These are phyloP conservation scores for Poecilia latipinna DNA, from an alignment of 2,113 vertebrate species.

Conservation along the genomic window DNA sequence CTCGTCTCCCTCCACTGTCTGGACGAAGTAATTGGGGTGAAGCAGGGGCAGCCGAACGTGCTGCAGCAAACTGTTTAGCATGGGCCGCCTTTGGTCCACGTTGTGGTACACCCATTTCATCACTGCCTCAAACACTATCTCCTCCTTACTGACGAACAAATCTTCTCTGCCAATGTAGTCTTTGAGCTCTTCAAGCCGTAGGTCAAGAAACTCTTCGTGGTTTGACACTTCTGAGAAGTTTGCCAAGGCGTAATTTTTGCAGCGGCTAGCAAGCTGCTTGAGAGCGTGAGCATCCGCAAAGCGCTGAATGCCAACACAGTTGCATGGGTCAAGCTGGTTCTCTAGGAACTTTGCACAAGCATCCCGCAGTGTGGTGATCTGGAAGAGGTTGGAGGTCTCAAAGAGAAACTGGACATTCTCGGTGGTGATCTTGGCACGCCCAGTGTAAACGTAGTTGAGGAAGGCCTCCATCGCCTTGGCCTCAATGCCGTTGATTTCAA, in stretches of 20 bases:
- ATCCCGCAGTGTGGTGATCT: constrained; percentile 90
- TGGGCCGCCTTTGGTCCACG: constrained; percentile 85
- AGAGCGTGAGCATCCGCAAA: constrained; percentile 94
- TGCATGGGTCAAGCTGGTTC: constrained; percentile 97
- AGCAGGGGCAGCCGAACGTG: constrained; percentile 93
- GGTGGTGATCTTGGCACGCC: constrained; percentile 94
- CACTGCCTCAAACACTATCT: constrained; percentile 94
- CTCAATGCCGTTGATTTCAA: constrained; percentile 95
- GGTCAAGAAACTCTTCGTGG: constrained; percentile 93
- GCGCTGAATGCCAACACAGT: constrained; percentile 96
- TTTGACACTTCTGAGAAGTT: constrained; percentile 91
- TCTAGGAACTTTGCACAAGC: constrained; percentile 98
- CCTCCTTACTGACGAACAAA: constrained; percentile 90
- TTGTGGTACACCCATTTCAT: constrained; percentile 96
- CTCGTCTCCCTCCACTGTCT: constrained; percentile 96
- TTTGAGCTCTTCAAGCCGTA: constrained; percentile 92
- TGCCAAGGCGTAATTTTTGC: constrained; percentile 89
- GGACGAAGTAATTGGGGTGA: constrained; percentile 98
- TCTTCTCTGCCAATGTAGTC: constrained; percentile 94
- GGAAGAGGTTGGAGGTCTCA: constrained; percentile 96
- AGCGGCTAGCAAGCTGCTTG: constrained; percentile 92
- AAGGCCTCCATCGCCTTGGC: constrained; percentile 98
- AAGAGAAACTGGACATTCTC: constrained; percentile 98
- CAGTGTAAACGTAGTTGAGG: constrained; percentile 95
- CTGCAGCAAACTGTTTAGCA: constrained; percentile 90